Evolutionary conservation across 2,113 vertebrate species (phyloP), one percentile per base, ranked within the genome.

Genomic region (Equus przewalskii): DNA sequence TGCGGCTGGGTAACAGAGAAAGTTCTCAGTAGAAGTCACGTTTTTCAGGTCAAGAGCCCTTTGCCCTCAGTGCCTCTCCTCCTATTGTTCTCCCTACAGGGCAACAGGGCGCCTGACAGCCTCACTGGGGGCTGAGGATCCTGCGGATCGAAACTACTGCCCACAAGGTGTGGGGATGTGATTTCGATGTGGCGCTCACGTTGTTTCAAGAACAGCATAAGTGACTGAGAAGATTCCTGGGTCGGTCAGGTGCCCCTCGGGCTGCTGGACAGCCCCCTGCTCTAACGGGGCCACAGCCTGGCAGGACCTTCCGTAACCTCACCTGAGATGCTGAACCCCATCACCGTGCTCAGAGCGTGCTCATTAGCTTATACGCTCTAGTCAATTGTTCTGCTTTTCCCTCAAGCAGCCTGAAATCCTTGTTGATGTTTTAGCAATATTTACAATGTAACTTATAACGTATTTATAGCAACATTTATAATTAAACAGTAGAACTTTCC

Each of bases 161-260:
- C 24, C 9, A 16, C 4, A 0, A 44, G 26, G 10, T 11, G 14
- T 46, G 54, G 44, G 28, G 70, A 21, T 24, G 28, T 15, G 65
- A 33, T 7, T 67, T 18, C 3, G 0, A 49, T 0, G 76, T 19
- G 41, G 56, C 0, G 4, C 86, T 46, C 22, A 12, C 62, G 44
- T 41, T 51, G 19, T 58, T 73, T 49, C 56, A 46, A 49, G 58
- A 79, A 41, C 24, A 30, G 51, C 18, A 2, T 56, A 58, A 62
- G 51, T n/a, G 22, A 36, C n/a, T 3, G 15, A 49, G 30, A 49
- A n/a, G 89, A 36, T 7, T 14, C 60, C 49, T 10, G 3, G 0
- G 41, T 5, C 1, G 36, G 24, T 8, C 0, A 0, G 2, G 36
- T 24, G 26, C 21, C 67, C 81, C 78, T 56, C 0, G 0, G 24